Base-by-base conservation (phyloP, 2,888 invertebrate species). In the Strigamia transsilvanica region DNA sequence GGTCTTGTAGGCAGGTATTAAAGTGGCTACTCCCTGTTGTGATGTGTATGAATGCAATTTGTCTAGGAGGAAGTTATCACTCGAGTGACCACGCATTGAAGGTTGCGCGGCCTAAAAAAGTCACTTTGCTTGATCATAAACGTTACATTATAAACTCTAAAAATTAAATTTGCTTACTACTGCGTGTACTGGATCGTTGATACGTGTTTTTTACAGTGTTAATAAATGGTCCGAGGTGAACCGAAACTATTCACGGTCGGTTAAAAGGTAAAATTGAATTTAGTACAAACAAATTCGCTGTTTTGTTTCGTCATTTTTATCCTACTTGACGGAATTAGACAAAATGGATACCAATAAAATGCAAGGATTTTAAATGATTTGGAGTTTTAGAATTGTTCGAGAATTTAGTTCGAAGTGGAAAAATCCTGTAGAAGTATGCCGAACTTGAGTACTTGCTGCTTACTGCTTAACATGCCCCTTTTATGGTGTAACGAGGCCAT, bases 11-110 rank as follows among this genome's bases (percentile, higher is more conserved):
- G 61, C 61, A 66, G 23, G 61, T 23, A 66, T 66, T 66, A 66
- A 46, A 66, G 61, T 66, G 61, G 61, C 61, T 66, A 66, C 61
- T 66, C 61, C 61, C 61, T 66, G 21, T 66, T 66, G 61, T 23
- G 21, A 23, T 66, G 61, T 66, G 61, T 66, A 66, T 66, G 61
- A 66, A 66, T 66, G 61, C 61, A 66, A 66, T 66, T 66, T 66
- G 61, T 66, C 61, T 21, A 66, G 61, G 61, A 66, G 61, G 61
- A 66, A 66, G 61, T 66, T 66, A 66, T 23, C 61, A 66, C 61
- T 66, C 18, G n/a, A 66, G 61, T 66, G 61, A 66, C 61, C 61
- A 66, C 18, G 61, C 61, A 66, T 66, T 66, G 61, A 66, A 66
- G 61, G 61, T 66, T 21, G 61, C 61, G 23, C 61, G 23, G 23